Evolutionary conservation across 2,797 vertebrate species (phyloP), one percentile per base, ranked within the genome.

Genomic region (Agapornis canus): DNA sequence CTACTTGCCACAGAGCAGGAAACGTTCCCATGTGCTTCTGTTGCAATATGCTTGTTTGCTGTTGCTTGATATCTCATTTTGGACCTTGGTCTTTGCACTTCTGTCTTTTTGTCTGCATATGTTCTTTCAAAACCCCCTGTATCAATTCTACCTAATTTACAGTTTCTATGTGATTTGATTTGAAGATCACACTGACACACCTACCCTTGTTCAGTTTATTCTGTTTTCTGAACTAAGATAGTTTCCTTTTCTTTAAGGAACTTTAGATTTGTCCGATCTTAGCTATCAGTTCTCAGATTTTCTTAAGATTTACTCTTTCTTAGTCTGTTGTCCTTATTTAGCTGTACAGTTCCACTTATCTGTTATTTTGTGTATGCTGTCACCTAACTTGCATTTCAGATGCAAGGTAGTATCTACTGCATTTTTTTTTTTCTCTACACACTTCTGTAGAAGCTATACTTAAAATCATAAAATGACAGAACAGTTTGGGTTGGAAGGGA

Each of bases 71-170:
- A 42, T 13, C 64, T 70, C 21, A 22, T 73, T 94, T 60, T 68
- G 32, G 60, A 66, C 23, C 20, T 42, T 12, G 7, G 17, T 43
- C 43, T 54, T 77, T 82, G 3, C 20, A 14, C 5, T 57, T 20
- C 49, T 71, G 48, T 59, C 13, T 8, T 75, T 75, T 84, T n/a
- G 12, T 37, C 35, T 32, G 11, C 1, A 1, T 51, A 54, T 43
- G 25, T 4, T 73, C 8, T 84, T 84, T 70, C 18, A 51, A 85
- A 56, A 11, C 77, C 15, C 1, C 2, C 31, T 70, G 3, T 52
- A 51, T 66, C 35, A 39, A 21, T 85, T 95, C 59, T 45, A 51
- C 47, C 49, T 82, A 39, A 82, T 73, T 86, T 88, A 61, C 13
- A 49, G 9, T 79, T 94, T 86, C 54, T 42, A 2, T 29, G 15